Base-by-base conservation (phyloP, 2,113 vertebrate species). In the Bungarus multicinctus region DNA sequence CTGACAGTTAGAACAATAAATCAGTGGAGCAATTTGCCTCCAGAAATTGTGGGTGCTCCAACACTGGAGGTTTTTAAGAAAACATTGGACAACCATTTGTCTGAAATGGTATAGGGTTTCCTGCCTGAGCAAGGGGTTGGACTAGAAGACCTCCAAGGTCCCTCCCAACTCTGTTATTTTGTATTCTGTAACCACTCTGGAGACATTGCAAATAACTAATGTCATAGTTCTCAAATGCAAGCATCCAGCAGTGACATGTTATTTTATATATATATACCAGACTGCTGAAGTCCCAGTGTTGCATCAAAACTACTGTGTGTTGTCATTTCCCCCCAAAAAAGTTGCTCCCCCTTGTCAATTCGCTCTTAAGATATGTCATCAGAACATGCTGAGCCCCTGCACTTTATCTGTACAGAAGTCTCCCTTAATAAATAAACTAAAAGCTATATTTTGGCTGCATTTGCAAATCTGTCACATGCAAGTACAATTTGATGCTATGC, bases 371-470 rank as follows among this genome's bases (percentile, higher is more conserved):
- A 90, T 85, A 92, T 91, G 95, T 57, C n/a, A 54, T 30, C 81
- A 20, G 69, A 74, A 74, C n/a, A 54, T 7, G 0, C 20, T n/a
- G 39, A 50, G 39, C 16, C 90, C 88, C 94, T 91, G 55, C 60
- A 45, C n/a, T 94, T 94, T 2, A 23, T 50, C 89, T 90, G 27
- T 93, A 34, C 93, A 57, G 4, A 88, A 94, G 53, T 18, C 27
- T 52, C 10, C 50, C 87, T 90, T 5, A 85, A 88, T 95, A 39
- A 90, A 85, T 52, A 27, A 81, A 85, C 50, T 22, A 27, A n/a
- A 64, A 90, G 6, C 57, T 53, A 90, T 6, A 27, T 93, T 96
- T 96, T 93, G 90, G 87, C 81, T 89, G 74, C 85, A 94, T 92
- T 25, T 12, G 60, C 43, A 93, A 90, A 55, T 92, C 18, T 95